Percentiles rank a stretch among this genome's conserved stretches.
Conservation (phyloP, 2,888 invertebrate genomes). For the Cephonodes hylas region DNA sequence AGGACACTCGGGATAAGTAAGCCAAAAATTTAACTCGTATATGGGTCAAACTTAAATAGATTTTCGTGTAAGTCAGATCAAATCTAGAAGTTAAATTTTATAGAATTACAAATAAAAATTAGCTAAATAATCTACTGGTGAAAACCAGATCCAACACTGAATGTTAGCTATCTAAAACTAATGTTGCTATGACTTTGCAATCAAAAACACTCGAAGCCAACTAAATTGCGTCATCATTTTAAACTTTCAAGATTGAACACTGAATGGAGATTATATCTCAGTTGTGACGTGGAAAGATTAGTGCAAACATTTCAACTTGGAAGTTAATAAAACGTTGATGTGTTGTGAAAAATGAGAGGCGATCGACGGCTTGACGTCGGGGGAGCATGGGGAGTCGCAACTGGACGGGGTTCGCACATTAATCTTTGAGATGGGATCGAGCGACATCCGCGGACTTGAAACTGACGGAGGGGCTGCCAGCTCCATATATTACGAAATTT, state of each 20-base stretch:
- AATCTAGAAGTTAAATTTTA: too few species aligned
- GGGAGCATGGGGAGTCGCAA: constrained; percentile 1
- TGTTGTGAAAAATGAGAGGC: constrained; percentile 14
- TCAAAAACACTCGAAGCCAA: neutral
- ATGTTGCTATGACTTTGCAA: neutral
- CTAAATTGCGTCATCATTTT: neutral
- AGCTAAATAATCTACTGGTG: neutral
- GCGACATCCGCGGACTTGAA: neutral
- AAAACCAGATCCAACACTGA: neutral
- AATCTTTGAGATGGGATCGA: constrained; percentile 15
- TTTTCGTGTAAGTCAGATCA: neutral
- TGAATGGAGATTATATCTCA: neutral
- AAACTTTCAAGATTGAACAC: neutral
- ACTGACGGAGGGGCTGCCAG: constrained; percentile 7
- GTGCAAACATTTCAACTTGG: neutral
- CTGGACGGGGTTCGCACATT: constrained; percentile 10
- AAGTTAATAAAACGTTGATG: constrained; percentile 15
- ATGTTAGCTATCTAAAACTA: too few species aligned
- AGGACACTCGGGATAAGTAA: neutral
- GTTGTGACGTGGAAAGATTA: neutral
- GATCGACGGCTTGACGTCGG: neutral
- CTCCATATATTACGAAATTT: neutral
- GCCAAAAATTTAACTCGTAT: neutral
- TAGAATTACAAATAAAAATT: neutral
- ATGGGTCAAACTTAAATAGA: neutral